A percentile compares a stretch with the other conserved stretches of the same genome.
These are phyloP conservation scores for Pleuronectes platessa DNA, from an alignment of 2,113 vertebrate species.

Conservation along the genomic window DNA sequence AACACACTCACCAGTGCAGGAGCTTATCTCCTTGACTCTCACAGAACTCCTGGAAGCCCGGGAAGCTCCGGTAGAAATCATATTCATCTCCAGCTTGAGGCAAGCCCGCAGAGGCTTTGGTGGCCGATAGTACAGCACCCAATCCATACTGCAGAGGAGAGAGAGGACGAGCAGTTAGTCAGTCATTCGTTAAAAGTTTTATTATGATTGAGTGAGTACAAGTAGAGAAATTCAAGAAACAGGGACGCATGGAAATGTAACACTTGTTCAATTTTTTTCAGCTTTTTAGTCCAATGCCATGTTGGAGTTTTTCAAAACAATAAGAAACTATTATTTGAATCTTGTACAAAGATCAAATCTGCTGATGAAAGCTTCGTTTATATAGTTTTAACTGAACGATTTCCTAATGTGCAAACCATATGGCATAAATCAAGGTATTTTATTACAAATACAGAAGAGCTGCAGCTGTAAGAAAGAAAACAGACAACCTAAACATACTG, in stretches of 20 bases:
- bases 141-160: slow-evolving; percentile 87
- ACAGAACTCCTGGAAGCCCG: slow-evolving; percentile 91
- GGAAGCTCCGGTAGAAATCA: slow-evolving; percentile 96
- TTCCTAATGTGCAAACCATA: no score
- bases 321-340: background rate
- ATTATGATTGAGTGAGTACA: background rate
- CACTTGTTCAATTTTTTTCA: no score
- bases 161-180: background rate
- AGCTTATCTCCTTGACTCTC: slow-evolving; percentile 87
- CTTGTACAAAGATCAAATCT: background rate
- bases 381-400: no score
- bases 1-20: slow-evolving; percentile 85
- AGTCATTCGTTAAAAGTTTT: no score
- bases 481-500: no score
- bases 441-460: no score
- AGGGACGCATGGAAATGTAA: background rate
- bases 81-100: slow-evolving; percentile 93
- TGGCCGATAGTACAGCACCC: slow-evolving; percentile 88
- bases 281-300: background rate
- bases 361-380: background rate
- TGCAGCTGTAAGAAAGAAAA: no score
- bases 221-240: background rate
- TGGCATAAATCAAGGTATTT: no score
- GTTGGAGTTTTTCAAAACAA: background rate
- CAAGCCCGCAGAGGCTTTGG: slow-evolving; percentile 88